phyloP scores from a whole-genome alignment of 2,113 vertebrate genomes.

The Corapipo altera region DNA sequence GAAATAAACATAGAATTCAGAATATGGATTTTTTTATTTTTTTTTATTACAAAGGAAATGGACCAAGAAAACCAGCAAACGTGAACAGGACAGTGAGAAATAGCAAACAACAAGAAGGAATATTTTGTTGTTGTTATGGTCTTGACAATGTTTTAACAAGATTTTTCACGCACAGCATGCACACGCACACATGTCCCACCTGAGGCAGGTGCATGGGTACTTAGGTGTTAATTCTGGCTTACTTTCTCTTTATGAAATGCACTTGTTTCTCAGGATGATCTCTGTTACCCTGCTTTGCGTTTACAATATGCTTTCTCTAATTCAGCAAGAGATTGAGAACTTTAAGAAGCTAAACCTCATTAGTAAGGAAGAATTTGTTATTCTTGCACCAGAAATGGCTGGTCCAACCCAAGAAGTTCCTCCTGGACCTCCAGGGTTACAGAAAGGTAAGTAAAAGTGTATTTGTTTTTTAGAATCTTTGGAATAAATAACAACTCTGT shows the following conservation, averaged over 20 bases:
- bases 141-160: background rate
- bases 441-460: slow-evolving; percentile 51
- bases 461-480: background rate
- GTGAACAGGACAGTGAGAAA: background rate
- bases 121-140: rapidly evolving
- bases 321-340: slow-evolving; percentile 87
- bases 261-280: background rate
- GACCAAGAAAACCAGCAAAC: background rate
- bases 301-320: slow-evolving; percentile 65
- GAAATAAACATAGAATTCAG: background rate
- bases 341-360: slow-evolving; percentile 91
- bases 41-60: background rate
- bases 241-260: background rate
- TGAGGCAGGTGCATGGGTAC: background rate
- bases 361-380: slow-evolving; percentile 87
- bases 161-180: rapidly evolving
- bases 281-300: background rate
- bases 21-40: background rate
- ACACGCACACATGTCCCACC: rapidly evolving
- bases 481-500: background rate
- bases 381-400: slow-evolving; percentile 77
- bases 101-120: background rate
- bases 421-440: slow-evolving; percentile 61
- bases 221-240: background rate
- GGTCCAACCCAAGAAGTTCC: slow-evolving; percentile 77